Percentiles rank a stretch among this genome's conserved stretches.
phyloP scores from a whole-genome alignment of 2,888 invertebrate species.

The Baccha elongata region DNA sequence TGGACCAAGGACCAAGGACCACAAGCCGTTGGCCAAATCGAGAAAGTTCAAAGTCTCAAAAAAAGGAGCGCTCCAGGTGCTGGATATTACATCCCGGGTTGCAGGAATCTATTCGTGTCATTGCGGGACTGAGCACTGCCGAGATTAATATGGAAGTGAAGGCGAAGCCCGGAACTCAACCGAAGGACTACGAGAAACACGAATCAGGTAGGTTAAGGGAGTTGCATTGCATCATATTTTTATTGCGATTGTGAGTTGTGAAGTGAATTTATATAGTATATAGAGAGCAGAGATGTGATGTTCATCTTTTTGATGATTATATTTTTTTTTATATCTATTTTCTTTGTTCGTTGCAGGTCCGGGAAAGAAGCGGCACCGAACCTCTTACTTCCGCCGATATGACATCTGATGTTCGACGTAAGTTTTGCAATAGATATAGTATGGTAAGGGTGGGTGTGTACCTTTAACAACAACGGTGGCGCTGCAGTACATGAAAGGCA shows the following conservation, averaged over 20 bases:
- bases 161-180: conserved; percentile 90
- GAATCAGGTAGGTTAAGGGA: conserved; percentile 79
- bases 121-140: conserved; percentile 91
- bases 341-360: conserved; percentile 75
- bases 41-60: conserved; percentile 94
- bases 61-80: conserved; percentile 94
- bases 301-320: conserved; percentile 22
- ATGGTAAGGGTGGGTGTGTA: background rate
- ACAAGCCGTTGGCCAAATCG: conserved; percentile 89
- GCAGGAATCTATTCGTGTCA: conserved; percentile 94
- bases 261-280: conserved; percentile 15
- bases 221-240: background rate
- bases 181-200: conserved; percentile 88
- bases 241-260: conserved; percentile 19
- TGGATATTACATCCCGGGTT: conserved; percentile 91
- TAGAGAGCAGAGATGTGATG: conserved; percentile 19
- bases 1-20: conserved; percentile 97
- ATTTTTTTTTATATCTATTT: background rate
- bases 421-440: conserved; percentile 67
- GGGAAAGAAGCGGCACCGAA: conserved; percentile 81
- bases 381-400: conserved; percentile 82
- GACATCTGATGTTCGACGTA: conserved; percentile 80
- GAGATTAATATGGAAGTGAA: conserved; percentile 91
- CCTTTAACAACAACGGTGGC: no score
- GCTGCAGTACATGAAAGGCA: conserved; percentile 47